Percentiles rank a stretch among this genome's conserved stretches.
These are phyloP conservation scores for Cliona cf. orientalis DNA, from an alignment of 37 sponge, comb jelly and placozoan genomes.

Conservation along the genomic window DNA sequence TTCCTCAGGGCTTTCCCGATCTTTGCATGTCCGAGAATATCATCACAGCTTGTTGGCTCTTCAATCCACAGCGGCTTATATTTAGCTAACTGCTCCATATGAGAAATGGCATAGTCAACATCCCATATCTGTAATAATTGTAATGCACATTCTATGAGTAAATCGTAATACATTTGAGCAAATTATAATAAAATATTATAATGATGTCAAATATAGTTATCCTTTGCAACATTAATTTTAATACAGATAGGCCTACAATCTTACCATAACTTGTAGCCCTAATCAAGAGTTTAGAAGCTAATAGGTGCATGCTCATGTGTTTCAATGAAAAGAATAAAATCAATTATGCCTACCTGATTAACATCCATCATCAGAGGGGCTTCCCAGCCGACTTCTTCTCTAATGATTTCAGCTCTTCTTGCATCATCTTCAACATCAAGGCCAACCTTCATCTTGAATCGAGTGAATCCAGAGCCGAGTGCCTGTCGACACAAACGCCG, in stretches of 20 bases:
- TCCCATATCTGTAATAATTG: constrained; percentile 95
- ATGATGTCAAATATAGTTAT: too few relatives aligned
- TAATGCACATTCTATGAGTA: too few relatives aligned
- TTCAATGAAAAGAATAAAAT: too few relatives aligned
- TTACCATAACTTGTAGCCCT: too few relatives aligned
- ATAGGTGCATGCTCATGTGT: too few relatives aligned
- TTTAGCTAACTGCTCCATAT: constrained; percentile 75
- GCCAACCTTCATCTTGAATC: constrained; percentile 93
- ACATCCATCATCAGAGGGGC: constrained; percentile 81
- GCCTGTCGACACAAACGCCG: constrained; percentile 50
- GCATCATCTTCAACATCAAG: constrained; percentile 69
- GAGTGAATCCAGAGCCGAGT: constrained; percentile 65
- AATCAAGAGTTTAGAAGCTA: too few relatives aligned
- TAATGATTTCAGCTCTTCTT: constrained; percentile 67
- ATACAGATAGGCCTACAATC: too few relatives aligned
- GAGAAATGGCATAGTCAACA: constrained; percentile 59
- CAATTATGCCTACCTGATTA: constrained; percentile 29
- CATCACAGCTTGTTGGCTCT: constrained; percentile 93
- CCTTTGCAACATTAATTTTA: too few relatives aligned
- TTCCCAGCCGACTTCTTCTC: constrained; percentile 78
- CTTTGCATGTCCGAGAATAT: constrained; percentile 80
- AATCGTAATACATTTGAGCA: too few relatives aligned
- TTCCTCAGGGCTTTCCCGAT: constrained; percentile 58
- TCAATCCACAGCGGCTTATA: constrained; percentile 90
- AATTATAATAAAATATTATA: too few relatives aligned